Percentiles rank a stretch among this genome's conserved stretches.
Conservation (phyloP, 2,888 invertebrate genomes). For the Dicyrtomina minuta region DNA sequence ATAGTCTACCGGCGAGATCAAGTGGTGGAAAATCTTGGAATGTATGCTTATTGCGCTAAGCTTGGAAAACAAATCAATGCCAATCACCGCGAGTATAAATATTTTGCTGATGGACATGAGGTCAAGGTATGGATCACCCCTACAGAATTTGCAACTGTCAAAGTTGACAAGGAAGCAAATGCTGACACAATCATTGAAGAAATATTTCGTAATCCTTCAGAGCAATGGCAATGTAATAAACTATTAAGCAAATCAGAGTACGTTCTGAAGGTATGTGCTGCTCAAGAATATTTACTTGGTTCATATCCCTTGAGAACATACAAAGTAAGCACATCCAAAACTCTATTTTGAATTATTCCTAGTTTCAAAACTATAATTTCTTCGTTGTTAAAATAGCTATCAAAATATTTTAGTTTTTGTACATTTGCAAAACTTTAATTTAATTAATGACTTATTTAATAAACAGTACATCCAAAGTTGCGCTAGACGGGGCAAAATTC, state of each 20-base stretch:
- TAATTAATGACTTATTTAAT: no score
- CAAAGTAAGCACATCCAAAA: constrained; percentile 57
- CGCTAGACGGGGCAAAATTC: constrained; percentile 56
- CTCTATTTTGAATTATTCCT: neutral
- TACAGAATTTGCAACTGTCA: constrained; percentile 58
- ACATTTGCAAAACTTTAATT: no score
- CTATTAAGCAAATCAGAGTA: constrained; percentile 63
- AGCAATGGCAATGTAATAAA: constrained; percentile 55
- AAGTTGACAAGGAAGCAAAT: constrained; percentile 57
- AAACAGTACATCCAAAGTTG: constrained; percentile 59
- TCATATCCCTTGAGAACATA: constrained; percentile 81
- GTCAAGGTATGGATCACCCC: constrained; percentile 59
- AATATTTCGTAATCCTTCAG: constrained; percentile 57
- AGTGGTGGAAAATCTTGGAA: constrained; percentile 56
- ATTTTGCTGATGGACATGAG: constrained; percentile 54
- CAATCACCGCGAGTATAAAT: constrained; percentile 50
- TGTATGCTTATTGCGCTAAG: constrained; percentile 60
- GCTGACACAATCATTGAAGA: constrained; percentile 59
- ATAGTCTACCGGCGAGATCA: constrained; percentile 57
- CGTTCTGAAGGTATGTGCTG: constrained; percentile 84
- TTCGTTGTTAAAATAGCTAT: constrained; percentile 29
- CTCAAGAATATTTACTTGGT: constrained; percentile 86
- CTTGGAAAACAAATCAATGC: constrained; percentile 57
- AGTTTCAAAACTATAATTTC: neutral
- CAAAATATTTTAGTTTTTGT: no score